Base-by-base conservation (phyloP, 2,797 vertebrate species). In the Sebastes wilsoni region DNA sequence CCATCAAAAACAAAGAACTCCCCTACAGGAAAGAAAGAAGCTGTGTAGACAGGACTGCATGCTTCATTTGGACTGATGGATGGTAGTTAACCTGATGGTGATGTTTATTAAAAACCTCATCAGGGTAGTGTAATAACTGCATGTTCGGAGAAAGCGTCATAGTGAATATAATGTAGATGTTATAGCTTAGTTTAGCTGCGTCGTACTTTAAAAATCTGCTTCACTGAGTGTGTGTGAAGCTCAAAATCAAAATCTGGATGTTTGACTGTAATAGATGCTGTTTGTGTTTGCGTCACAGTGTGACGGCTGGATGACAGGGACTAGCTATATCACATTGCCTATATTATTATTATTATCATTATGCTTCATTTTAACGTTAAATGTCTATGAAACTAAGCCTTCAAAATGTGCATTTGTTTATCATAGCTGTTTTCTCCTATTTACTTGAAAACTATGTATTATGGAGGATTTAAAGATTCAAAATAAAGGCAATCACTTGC, bases 381-480 rank as follows among this genome's bases (percentile, higher is more conserved):
- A 88, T 69, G 82, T 90, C 71, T 86, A 85, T 90, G 87, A 92
- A 89, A 84, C 66, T 87, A 86, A 88, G 88, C 79, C 64, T 66
- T 86, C 28, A 69, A 85, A 69, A 80, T 84, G 79, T 88, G 85
- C 79, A 60, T 90, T 79, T 89, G 80, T 93, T 86, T 81, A 85
- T 93, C 94, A 93, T 92, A 91, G 93, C 93, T 93, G 86, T 92
- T 94, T 93, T 94, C 91, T 94, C 92, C 92, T 92, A 92, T 93
- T 88, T 80, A 72, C 55, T 85, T 84, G 62, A 92, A 89, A 85
- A 88, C 78, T 82, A 91, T 86, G 87, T 69, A 72, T 84, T 80
- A 80, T 75, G 89, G 92, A 94, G 92, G 93, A 94, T 91, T 93
- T 74, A 90, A 93, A 93, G 91, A 93, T 87, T 82, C 64, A 88